phyloP scores from a whole-genome alignment of 2,888 invertebrate species.

The Holacanthella duospinosa region DNA sequence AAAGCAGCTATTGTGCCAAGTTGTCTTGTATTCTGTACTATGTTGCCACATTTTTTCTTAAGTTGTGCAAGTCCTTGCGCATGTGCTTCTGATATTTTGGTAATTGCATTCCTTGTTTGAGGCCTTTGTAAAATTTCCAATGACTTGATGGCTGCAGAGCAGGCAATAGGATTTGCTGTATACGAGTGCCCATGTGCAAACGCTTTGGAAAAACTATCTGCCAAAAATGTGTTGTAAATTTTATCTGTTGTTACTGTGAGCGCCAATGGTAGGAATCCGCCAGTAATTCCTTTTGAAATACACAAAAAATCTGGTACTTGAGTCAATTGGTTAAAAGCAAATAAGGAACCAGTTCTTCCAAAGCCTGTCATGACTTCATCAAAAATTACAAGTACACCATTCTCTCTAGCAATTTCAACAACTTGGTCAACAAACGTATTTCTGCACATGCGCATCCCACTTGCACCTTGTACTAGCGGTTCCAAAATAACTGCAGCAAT shows the following conservation, averaged over 20 bases:
- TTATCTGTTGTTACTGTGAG: not conserved
- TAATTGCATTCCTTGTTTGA: not conserved
- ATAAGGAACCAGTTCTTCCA: not conserved
- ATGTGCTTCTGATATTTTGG: not conserved
- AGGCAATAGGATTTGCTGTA: not conserved
- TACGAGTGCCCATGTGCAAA: not conserved
- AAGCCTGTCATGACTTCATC: not conserved
- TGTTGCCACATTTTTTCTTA: not conserved
- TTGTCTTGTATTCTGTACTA: not conserved
- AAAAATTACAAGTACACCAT: not conserved
- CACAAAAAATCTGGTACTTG: not conserved
- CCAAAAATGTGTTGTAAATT: not conserved
- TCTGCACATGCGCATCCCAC: conserved; percentile 1
- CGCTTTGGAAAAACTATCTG: not conserved
- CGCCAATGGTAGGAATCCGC: not conserved
- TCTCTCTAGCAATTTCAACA: not conserved
- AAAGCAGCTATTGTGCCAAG: not conserved
- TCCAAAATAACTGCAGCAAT: conserved; percentile 1
- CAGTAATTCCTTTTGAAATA: not conserved
- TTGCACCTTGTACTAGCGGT: not conserved
- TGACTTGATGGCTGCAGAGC: not conserved
- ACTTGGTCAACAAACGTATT: not conserved
- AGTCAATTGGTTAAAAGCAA: not conserved
- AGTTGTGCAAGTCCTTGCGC: not conserved
- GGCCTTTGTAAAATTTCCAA: not conserved